Base-by-base conservation (phyloP, 2,888 invertebrate species). In the Philhelius pedissequus region DNA sequence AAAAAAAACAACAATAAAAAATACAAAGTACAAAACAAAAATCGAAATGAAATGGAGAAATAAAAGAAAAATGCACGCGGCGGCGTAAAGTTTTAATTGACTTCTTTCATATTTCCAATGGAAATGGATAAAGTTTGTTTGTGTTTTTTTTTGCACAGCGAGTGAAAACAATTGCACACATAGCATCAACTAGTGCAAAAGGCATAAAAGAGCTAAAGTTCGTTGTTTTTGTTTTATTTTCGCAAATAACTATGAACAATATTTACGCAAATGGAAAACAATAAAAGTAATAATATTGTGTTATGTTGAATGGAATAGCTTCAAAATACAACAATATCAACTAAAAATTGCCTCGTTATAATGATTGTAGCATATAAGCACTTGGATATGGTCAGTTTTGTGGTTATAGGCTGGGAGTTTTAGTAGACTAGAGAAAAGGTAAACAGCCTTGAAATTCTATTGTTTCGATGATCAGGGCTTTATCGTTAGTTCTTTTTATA, bases 11-110 rank as follows among this genome's bases (percentile, higher is more conserved):
- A 52, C n/a, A n/a, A n/a, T n/a, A n/a, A 27, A 52, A 3, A 27
- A 52, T 6, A n/a, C 9, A 45, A 22, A 22, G 2, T n/a, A n/a
- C n/a, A 48, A 48, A 11, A 38, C 4, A 54, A 38, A 40, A 43
- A 45, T 48, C 13, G 7, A 22, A 45, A 64, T 25, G 11, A 25
- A 40, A n/a, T 68, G 40, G 7, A 22, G 38, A 66, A 68, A 54
- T 38, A 52, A 52, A 30, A 64, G 5, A 45, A 60, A 30, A 62
- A 77, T 52, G 71, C 52, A 73, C 56, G 70, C 68, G 50, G 70
- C 68, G 50, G 58, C 56, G 79, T 64, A 79, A 83, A 83, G 68
- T 83, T 83, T 83, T 79, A 83, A 79, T 83, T 79, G 83, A 83
- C 79, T 83, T 79, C 74, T 75, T 69, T 83, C 79, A 70, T 83